Percentiles rank a stretch among this genome's conserved stretches.
Conservation (phyloP, 2,888 invertebrate genomes). For the Rhodophaea formosa region DNA sequence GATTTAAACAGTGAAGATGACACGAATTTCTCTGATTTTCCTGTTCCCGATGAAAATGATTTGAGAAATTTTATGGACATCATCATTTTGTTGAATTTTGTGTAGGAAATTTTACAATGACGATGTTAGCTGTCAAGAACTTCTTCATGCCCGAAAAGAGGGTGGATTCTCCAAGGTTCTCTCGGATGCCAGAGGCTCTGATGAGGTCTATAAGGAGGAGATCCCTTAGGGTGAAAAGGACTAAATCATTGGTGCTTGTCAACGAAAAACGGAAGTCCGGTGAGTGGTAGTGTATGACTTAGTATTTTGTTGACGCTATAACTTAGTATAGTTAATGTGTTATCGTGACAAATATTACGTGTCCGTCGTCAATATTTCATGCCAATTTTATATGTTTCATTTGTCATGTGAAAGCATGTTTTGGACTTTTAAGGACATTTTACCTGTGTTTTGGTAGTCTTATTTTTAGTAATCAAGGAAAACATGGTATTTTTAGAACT, state of each 20-base stretch:
- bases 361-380: slow-evolving; percentile 6
- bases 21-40: background rate
- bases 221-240: slow-evolving; percentile 87
- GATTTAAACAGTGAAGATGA: slow-evolving; percentile 2
- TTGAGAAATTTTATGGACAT: slow-evolving; percentile 4
- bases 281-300: slow-evolving; percentile 80
- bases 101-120: slow-evolving; percentile 31
- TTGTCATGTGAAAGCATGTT: background rate
- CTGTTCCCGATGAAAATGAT: slow-evolving; percentile 3
- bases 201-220: slow-evolving; percentile 86
- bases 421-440: background rate
- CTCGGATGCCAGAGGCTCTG: slow-evolving; percentile 87
- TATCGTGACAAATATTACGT: slow-evolving; percentile 2
- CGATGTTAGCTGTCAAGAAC: slow-evolving; percentile 87
- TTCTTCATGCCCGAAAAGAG: slow-evolving; percentile 86
- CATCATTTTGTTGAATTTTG: background rate
- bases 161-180: slow-evolving; percentile 81
- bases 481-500: background rate
- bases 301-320: slow-evolving; percentile 27
- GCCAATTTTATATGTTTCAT: background rate
- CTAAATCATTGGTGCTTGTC: slow-evolving; percentile 86
- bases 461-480: background rate
- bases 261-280: slow-evolving; percentile 90
- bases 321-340: background rate
- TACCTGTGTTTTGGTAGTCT: background rate